Evolutionary conservation across 2,888 invertebrate genomes (phyloP), one percentile per base, ranked within the genome.

Genomic region (Xanthia togata): DNA sequence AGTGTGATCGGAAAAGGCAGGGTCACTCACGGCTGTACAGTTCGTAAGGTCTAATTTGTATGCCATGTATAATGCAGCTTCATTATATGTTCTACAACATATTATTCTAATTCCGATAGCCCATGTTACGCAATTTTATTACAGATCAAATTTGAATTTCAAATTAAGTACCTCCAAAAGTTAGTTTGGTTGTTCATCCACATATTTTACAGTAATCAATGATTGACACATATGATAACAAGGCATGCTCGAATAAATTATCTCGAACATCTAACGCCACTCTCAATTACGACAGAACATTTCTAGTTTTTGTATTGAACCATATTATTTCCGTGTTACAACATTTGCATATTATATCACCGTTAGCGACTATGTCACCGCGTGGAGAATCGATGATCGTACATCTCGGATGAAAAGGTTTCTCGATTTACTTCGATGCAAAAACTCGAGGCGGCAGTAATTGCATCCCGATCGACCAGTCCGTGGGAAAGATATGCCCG

Each of bases 401-500:
- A 81, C 85, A 81, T 86, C 83, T 89, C 81, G 85, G 83, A 85
- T 87, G 86, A 90, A 88, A 88, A 86, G 89, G 87, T 89, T 87
- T 90, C 89, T 90, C 89, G 90, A 90, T 91, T 91, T 90, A 85
- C 74, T 85, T 87, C 87, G 88, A 88, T 88, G 93, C 93, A 95
- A 95, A 95, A 95, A 94, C 90, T 87, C 87, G 89, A 90, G 90
- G 90, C 90, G 90, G 85, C 88, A 88, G 92, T 94, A 94, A 95
- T 94, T 94, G 93, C 93, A 88, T 89, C 89, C 91, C 91, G 91
- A 91, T 91, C 89, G 84, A 85, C 88, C 88, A 89, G 88, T 90
- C 90, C 95, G 95, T 95, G 95, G 94, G 95, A 95, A 95, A 95
- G 94, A 93, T 93, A 94, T 94, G 94, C 91, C 92, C 94, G 94